Evolutionary conservation across 2,113 vertebrate genomes (phyloP).

Genomic region (Pangasianodon hypophthalmus): DNA sequence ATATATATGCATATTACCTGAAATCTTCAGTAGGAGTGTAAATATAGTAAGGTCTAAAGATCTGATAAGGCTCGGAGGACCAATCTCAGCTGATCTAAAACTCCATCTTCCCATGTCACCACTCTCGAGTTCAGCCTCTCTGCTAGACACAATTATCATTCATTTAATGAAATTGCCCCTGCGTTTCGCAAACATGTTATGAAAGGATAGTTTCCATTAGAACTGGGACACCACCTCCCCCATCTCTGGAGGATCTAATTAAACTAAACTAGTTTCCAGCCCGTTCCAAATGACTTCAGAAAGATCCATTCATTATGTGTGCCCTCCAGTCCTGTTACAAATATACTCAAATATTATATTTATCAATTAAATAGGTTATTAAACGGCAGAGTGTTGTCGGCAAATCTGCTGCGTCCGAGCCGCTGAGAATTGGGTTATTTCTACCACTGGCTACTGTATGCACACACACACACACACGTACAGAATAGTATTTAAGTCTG

Average conservation of each 20-base stretch:
- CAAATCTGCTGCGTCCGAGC: slow-evolving; percentile 49
- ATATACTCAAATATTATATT: slow-evolving; percentile 75
- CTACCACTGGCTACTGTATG: slow-evolving; percentile 37
- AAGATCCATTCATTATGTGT: slow-evolving; percentile 77
- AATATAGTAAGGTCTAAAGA: slow-evolving; percentile 29
- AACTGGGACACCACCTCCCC: slow-evolving; percentile 74
- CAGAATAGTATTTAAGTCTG: slow-evolving; percentile 32
- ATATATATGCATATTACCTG: too few species aligned
- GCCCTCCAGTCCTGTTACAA: slow-evolving; percentile 79
- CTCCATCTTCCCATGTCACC: slow-evolving; percentile 13
- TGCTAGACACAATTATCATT: slow-evolving; percentile 62
- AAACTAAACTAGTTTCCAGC: slow-evolving; percentile 83
- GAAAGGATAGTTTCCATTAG: slow-evolving; percentile 69
- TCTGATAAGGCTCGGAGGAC: slow-evolving; percentile 11
- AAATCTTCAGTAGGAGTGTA: slow-evolving; percentile 12
- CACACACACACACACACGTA: neutral
- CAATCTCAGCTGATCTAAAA: slow-evolving; percentile 11
- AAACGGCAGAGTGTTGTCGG: slow-evolving; percentile 65
- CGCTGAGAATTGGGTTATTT: slow-evolving; percentile 44
- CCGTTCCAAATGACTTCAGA: slow-evolving; percentile 81
- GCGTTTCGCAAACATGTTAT: slow-evolving; percentile 74
- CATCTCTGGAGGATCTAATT: slow-evolving; percentile 78
- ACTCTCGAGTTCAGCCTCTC: slow-evolving; percentile 13
- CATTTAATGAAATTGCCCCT: slow-evolving; percentile 67
- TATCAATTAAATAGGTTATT: slow-evolving; percentile 81